Conservation (phyloP, 2,888 invertebrate genomes). For the Lagria hirta region DNA sequence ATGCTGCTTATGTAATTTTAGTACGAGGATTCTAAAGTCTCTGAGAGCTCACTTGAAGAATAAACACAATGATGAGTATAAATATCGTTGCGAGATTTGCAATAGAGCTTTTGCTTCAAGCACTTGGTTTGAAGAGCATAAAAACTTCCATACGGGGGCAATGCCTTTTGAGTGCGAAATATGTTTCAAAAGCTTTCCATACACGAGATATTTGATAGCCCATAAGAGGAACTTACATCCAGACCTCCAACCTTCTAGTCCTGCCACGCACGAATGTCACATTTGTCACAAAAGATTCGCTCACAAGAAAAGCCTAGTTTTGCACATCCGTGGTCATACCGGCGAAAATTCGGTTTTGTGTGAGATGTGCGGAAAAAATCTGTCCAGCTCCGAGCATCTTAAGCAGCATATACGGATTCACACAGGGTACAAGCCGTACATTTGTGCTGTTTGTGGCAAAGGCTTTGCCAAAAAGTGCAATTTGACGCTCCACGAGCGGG, state of each 20-base stretch:
- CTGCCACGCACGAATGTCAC: slow-evolving; percentile 41
- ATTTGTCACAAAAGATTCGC: slow-evolving; percentile 49
- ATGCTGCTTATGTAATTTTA: slow-evolving; percentile 47
- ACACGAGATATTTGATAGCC: slow-evolving; percentile 54
- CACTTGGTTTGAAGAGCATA: slow-evolving; percentile 58
- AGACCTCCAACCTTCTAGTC: slow-evolving; percentile 22
- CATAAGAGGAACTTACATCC: slow-evolving; percentile 43
- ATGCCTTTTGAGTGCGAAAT: slow-evolving; percentile 58
- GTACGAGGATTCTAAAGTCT: slow-evolving; percentile 39
- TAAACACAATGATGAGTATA: slow-evolving; percentile 49
- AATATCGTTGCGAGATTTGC: slow-evolving; percentile 58
- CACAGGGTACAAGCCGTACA: slow-evolving; percentile 43
- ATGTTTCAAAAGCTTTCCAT: slow-evolving; percentile 58
- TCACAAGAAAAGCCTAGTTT: slow-evolving; percentile 42
- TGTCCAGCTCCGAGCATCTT: slow-evolving; percentile 38
- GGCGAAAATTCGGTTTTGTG: slow-evolving; percentile 42
- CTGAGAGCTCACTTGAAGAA: slow-evolving; percentile 46
- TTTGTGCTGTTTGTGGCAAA: slow-evolving; percentile 39
- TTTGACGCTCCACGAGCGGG: slow-evolving; percentile 34
- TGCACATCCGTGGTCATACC: slow-evolving; percentile 43
- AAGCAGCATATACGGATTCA: slow-evolving; percentile 42
- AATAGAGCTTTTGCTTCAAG: slow-evolving; percentile 60
- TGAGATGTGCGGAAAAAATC: slow-evolving; percentile 40
- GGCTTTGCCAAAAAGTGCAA: slow-evolving; percentile 39
- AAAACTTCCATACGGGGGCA: slow-evolving; percentile 58